Conservation (phyloP, 2,888 invertebrate genomes). For the Stenodema calcarata region DNA sequence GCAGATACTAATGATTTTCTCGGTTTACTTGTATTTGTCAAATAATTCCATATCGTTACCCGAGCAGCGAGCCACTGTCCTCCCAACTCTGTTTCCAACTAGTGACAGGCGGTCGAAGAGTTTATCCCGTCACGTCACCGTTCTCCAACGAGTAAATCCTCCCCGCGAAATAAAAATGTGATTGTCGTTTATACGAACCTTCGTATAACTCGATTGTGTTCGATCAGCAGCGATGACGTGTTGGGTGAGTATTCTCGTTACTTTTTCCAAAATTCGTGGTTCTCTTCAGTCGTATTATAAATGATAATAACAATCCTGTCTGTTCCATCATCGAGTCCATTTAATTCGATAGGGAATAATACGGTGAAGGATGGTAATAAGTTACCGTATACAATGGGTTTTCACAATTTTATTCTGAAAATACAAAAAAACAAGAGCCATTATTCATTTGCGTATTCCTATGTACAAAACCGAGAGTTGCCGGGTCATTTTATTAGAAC, state of each 20-base stretch:
- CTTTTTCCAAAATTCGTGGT: background rate
- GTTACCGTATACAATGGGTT: background rate
- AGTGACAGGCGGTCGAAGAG: background rate
- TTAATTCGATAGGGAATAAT: no score
- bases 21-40: background rate
- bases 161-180: background rate
- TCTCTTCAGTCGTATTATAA: no score
- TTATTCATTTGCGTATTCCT: no score
- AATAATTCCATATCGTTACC: background rate
- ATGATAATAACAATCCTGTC: no score
- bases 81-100: background rate
- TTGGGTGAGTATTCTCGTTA: background rate
- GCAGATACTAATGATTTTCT: no score
- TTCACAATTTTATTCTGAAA: background rate
- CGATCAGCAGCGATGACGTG: background rate
- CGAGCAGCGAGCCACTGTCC: background rate
- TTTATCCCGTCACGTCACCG: background rate
- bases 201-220: background rate
- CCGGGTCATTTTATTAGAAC: no score
- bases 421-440: no score
- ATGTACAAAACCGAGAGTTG: no score
- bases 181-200: background rate
- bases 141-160: background rate
- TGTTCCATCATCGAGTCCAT: no score
- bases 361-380: no score